Percentiles rank a stretch among this genome's conserved stretches.
phyloP scores from a whole-genome alignment of 2,888 invertebrate genomes.

The Cephus sareptanus region DNA sequence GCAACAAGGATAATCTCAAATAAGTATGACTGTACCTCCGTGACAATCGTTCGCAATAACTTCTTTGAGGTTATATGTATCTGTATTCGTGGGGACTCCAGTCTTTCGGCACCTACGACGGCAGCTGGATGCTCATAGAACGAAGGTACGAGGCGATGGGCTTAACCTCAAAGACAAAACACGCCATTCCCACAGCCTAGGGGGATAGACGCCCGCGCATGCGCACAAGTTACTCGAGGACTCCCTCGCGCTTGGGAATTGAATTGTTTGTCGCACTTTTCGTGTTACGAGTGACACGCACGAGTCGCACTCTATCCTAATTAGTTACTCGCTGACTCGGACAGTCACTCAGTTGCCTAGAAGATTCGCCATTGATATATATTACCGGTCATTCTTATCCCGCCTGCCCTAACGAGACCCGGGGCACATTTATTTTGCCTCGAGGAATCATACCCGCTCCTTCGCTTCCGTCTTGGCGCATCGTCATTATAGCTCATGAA shows the following conservation, averaged over 20 bases:
- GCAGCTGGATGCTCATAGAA: not conserved
- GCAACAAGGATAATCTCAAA: not conserved
- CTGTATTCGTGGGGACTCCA: not conserved
- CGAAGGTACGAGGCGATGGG: not conserved
- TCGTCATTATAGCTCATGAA: not conserved
- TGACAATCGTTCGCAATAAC: not conserved
- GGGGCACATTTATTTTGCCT: not conserved
- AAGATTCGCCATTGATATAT: not conserved
- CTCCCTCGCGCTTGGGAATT: conserved; percentile 19
- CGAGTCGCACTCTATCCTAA: conserved; percentile 15
- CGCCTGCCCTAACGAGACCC: not conserved
- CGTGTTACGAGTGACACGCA: conserved; percentile 16
- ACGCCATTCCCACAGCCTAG: not conserved
- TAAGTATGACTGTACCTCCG: not conserved
- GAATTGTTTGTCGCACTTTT: conserved; percentile 32
- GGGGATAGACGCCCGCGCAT: not conserved
- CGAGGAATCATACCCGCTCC: not conserved
- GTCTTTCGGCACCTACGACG: not conserved
- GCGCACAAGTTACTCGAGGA: not conserved
- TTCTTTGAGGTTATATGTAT: not conserved
- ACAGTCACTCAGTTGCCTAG: not conserved
- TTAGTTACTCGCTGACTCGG: conserved; percentile 16
- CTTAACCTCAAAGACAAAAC: not conserved
- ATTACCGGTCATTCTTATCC: not conserved
- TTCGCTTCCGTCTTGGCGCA: not conserved